Base-by-base conservation (phyloP, 1,140 invertebrate species). In the Lerema accius region DNA sequence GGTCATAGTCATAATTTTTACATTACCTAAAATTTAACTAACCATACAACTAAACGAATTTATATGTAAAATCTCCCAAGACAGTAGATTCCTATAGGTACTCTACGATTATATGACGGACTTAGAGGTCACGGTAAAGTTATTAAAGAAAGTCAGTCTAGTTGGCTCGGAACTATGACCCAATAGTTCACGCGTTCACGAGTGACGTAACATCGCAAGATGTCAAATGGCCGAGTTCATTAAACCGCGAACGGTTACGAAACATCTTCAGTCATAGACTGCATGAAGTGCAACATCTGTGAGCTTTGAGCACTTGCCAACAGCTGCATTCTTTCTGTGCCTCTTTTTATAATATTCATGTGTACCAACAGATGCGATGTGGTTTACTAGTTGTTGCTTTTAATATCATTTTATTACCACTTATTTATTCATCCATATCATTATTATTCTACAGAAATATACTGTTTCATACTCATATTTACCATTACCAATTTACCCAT, bases 231-330 rank as follows among this genome's bases (percentile, higher is more conserved):
- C 13, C 15, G 59, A 64, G 62, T 73, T 73, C 53, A 65, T 69
- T 69, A 69, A 53, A 63, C 63, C 56, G 49, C 49, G 43, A 15
- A 11, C 45, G 23, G 55, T 59, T 65, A 63, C 35, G 61, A 71
- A 71, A 74, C 65, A 63, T 69, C 51, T 53, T 53, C 43, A 63
- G 49, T 62, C 61, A 65, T 64, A 67, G 50, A 55, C 56, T 59
- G 53, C 23, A 51, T 53, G 49, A 63, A 67, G 56, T 60, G 65
- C 49, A 74, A 78, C 77, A 82, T 80, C 79, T 86, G 78, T 69
- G 67, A 23, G 42, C 58, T 70, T 84, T 86, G 84, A 86, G 79
- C 62, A 40, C 53, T 42, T 86, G 84, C 84, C 84, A 86, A 82
- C 77, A 73, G 71, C 68, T 82, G 73, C 71, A 82, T 74, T 65